phyloP scores from a whole-genome alignment of 2,888 invertebrate species.

The Geotrupes spiniger region DNA sequence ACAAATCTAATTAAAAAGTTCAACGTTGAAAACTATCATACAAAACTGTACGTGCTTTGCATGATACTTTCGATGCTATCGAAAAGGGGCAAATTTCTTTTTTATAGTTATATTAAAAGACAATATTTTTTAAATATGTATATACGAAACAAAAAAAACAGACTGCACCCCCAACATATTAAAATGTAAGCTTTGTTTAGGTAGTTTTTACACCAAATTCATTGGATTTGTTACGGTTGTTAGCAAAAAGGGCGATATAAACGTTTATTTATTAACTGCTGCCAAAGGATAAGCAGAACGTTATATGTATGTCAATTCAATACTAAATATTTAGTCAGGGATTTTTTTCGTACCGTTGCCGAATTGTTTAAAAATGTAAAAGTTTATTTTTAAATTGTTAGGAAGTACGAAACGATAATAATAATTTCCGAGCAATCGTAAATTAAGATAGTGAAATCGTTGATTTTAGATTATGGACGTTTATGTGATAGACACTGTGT shows the following conservation, averaged over 20 bases:
- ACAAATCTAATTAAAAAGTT: background rate
- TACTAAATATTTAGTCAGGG: conserved; percentile 37
- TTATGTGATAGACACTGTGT: conserved; percentile 4
- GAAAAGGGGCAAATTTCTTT: background rate
- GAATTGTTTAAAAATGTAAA: conserved; percentile 10
- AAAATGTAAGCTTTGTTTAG: no score
- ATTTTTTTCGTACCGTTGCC: conserved; percentile 30
- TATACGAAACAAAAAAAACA: no score
- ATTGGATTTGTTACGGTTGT: background rate
- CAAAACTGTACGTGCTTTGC: no score
- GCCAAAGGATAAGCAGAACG: conserved; percentile 22
- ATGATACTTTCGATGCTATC: no score
- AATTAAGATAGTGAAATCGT: conserved; percentile 18
- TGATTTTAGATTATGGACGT: background rate
- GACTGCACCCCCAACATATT: no score
- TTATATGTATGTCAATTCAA: conserved; percentile 42
- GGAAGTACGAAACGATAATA: conserved; percentile 21
- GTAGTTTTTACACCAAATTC: no score
- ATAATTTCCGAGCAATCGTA: conserved; percentile 26
- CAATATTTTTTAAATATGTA: conserved; percentile 1
- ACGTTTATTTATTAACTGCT: conserved; percentile 13
- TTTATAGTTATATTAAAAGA: background rate
- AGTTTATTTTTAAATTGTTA: conserved; percentile 24
- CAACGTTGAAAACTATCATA: background rate
- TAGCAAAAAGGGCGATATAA: background rate